These are phyloP conservation scores for Macrostomum lignano DNA, from an alignment of 1,140 invertebrate genomes.

Conservation along the genomic window DNA sequence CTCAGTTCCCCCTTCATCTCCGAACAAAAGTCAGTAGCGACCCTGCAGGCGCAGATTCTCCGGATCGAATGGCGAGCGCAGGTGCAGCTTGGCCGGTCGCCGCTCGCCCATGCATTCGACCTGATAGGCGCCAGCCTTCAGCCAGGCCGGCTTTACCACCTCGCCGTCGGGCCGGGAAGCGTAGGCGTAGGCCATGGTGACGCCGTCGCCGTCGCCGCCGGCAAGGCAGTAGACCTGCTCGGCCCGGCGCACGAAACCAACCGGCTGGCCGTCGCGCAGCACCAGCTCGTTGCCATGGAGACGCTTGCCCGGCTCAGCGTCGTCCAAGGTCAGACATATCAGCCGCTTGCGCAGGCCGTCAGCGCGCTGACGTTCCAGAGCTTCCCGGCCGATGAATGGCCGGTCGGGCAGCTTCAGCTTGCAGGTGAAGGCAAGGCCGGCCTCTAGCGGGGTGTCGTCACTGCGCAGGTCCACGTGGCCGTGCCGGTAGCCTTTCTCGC, in stretches of 20 bases:
- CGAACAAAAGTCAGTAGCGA: conserved; percentile 13
- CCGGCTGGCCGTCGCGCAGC: conserved; percentile 41
- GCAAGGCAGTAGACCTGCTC: conserved; percentile 45
- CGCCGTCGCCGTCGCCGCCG: conserved; percentile 22
- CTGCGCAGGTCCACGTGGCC: conserved; percentile 50
- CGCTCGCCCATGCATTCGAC: conserved; percentile 46
- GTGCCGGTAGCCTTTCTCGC: conserved; percentile 40
- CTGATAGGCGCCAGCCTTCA: conserved; percentile 42
- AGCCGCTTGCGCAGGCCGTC: conserved; percentile 42
- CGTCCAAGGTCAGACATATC: conserved; percentile 40
- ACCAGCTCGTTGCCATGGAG: conserved; percentile 54
- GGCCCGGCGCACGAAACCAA: conserved; percentile 47
- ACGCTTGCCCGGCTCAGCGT: conserved; percentile 34
- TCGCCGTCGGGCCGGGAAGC: conserved; percentile 29
- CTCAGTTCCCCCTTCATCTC: too few relatives aligned
- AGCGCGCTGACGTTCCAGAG: conserved; percentile 35
- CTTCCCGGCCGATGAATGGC: conserved; percentile 43
- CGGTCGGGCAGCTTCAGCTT: conserved; percentile 37
- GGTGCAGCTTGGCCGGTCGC: conserved; percentile 38
- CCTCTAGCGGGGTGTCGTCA: conserved; percentile 56
- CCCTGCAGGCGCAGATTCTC: conserved; percentile 33
- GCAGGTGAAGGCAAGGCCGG: conserved; percentile 44
- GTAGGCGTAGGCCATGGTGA: conserved; percentile 40
- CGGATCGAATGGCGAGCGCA: conserved; percentile 49
- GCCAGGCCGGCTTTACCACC: conserved; percentile 36